These are phyloP conservation scores for Argyresthia goedartella DNA, from an alignment of 2,888 invertebrate species.

Conservation along the genomic window DNA sequence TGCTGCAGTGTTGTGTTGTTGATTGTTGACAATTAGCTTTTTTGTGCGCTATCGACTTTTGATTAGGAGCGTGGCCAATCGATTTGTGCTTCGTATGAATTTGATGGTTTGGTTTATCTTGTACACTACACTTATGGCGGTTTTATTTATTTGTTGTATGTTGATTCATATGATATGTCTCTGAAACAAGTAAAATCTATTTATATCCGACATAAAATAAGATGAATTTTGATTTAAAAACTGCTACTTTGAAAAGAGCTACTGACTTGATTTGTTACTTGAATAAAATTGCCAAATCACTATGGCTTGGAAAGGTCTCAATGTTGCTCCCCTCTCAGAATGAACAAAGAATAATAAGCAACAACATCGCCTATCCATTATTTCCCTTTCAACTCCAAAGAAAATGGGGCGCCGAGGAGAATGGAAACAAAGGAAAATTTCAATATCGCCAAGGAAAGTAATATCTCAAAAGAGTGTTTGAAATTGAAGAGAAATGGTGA, in stretches of 20 bases:
- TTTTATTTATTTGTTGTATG: no score
- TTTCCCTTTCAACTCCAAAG: constrained; percentile 55
- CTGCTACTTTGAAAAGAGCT: no score
- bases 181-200: no score
- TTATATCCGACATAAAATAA: no score
- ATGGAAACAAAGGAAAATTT: constrained; percentile 58
- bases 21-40: constrained; percentile 69
- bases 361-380: constrained; percentile 55
- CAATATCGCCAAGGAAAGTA: constrained; percentile 50
- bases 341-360: constrained; percentile 65
- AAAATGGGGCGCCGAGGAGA: constrained; percentile 42
- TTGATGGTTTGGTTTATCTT: constrained; percentile 59
- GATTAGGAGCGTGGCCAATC: constrained; percentile 55
- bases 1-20: constrained; percentile 43
- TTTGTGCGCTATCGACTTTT: constrained; percentile 42
- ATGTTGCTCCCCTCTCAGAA: constrained; percentile 20
- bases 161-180: no score
- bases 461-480: constrained; percentile 9
- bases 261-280: no score
- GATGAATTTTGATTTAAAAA: no score
- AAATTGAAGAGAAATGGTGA: background rate
- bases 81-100: constrained; percentile 51
- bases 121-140: no score
- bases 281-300: constrained; percentile 54
- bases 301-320: constrained; percentile 24